Base-by-base conservation (phyloP, 1,140 invertebrate genomes). In the Drosophila punjabiensis region DNA sequence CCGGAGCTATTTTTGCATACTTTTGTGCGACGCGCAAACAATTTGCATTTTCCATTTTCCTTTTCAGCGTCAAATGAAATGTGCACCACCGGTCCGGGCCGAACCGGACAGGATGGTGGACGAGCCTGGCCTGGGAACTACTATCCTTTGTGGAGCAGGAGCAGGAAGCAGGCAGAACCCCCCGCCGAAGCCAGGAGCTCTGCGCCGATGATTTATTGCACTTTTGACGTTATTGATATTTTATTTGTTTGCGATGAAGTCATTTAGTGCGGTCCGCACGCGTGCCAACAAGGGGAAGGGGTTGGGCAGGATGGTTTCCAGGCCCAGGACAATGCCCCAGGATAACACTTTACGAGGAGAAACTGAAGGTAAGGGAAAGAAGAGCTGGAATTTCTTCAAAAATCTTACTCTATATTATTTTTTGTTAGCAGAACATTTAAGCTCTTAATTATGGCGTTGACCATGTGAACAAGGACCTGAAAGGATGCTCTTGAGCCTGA, bases 31-130 rank as follows among this genome's bases (percentile, higher is more conserved):
- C 53, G 70, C 68, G 68, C 67, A 76, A 76, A 79, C 81, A 87
- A 87, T 87, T 87, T 83, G 83, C 83, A 87, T 87, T 87, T 87
- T 80, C 82, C 82, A 86, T 87, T 86, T 86, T 82, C 83, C 79
- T 82, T 87, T 86, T 80, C 79, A 62, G 78, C 52, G 62, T 76
- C 82, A 86, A 82, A 86, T 82, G 79, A 73, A 86, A 79, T 76
- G 62, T 63, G 61, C 35, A 55, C 50, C 24, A 41, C 20, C n/a
- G 47, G 32, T 13, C 37, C 14, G 47, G 30, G 35, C 20, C n/a
- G 47, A 32, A 10, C 37, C 14, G 47, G 30, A 47, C 43, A 11
- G 43, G 43, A 20, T 56, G 10, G 20, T 9, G 20, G 20, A 37
- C 28, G 39, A n/a, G 33, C 11, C 4, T 16, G 30, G 14, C 39